These are phyloP conservation scores for Florisuga fusca DNA, from an alignment of 2,797 vertebrate species.

Conservation along the genomic window DNA sequence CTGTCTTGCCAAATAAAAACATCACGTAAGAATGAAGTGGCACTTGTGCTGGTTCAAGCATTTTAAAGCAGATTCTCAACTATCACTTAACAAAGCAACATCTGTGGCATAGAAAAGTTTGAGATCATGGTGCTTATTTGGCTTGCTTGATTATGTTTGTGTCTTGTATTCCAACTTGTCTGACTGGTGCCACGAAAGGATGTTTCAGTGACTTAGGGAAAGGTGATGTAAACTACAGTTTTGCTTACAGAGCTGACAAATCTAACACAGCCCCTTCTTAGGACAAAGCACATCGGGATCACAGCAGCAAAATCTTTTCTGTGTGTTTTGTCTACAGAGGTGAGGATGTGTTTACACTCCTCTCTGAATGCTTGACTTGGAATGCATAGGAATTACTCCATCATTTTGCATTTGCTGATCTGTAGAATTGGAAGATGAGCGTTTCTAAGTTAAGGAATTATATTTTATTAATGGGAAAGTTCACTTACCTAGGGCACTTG, in stretches of 20 bases:
- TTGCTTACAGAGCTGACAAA: neutral
- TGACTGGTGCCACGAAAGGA: neutral
- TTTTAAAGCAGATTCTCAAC: slow-evolving; percentile 31
- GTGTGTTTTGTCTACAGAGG: neutral
- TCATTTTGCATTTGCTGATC: slow-evolving; percentile 8
- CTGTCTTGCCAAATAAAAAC: slow-evolving; percentile 67
- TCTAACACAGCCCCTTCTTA: neutral
- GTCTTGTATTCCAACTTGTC: neutral
- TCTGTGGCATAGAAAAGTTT: neutral
- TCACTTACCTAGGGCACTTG: neutral
- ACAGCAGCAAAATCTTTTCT: neutral
- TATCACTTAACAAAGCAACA: neutral
- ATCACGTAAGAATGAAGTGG: slow-evolving; percentile 36
- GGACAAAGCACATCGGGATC: neutral
- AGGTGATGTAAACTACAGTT: neutral
- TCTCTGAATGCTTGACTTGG: neutral
- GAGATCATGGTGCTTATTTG: neutral
- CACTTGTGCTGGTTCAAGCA: slow-evolving; percentile 54
- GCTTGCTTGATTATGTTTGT: accelerated
- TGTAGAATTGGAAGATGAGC: neutral
- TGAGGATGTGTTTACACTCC: neutral
- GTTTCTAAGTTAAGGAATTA: slow-evolving; percentile 26
- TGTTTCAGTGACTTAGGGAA: neutral
- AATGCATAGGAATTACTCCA: accelerated
- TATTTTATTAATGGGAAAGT: slow-evolving; percentile 24